A percentile compares a stretch with the other conserved stretches of the same genome.
These are phyloP conservation scores for Pantherophis guttatus DNA, from an alignment of 2,113 vertebrate species.

Conservation along the genomic window DNA sequence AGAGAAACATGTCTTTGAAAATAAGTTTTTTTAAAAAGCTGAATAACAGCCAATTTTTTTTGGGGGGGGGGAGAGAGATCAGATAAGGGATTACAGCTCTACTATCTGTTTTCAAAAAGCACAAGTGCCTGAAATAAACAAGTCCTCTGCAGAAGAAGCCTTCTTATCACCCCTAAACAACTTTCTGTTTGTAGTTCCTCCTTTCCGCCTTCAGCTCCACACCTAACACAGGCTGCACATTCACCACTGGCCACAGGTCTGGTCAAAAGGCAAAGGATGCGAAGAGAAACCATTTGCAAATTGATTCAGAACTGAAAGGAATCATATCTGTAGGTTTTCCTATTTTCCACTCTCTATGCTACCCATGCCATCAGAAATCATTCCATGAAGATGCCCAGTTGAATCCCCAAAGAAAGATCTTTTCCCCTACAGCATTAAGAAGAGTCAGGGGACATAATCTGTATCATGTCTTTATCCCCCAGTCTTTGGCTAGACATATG, in stretches of 20 bases:
- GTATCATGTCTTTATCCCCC: background rate
- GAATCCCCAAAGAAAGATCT: background rate
- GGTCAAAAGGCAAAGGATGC: background rate
- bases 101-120: constrained; percentile 7
- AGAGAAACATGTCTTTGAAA: background rate
- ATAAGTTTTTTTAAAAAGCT: background rate
- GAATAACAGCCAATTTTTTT: background rate
- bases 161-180: constrained; percentile 22
- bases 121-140: constrained; percentile 19
- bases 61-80: background rate
- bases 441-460: background rate
- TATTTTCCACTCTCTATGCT: background rate
- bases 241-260: background rate
- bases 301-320: background rate
- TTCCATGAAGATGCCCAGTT: background rate
- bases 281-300: background rate
- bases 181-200: constrained; percentile 17
- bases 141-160: background rate
- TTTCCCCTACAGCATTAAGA: background rate
- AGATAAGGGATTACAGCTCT: constrained; percentile 10
- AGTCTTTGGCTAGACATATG: background rate
- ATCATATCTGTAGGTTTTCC: background rate
- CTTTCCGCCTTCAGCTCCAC: background rate
- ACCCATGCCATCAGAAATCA: background rate
- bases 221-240: background rate